These are phyloP conservation scores for Chelonia mydas DNA, from an alignment of 2,797 vertebrate genomes.

Conservation along the genomic window DNA sequence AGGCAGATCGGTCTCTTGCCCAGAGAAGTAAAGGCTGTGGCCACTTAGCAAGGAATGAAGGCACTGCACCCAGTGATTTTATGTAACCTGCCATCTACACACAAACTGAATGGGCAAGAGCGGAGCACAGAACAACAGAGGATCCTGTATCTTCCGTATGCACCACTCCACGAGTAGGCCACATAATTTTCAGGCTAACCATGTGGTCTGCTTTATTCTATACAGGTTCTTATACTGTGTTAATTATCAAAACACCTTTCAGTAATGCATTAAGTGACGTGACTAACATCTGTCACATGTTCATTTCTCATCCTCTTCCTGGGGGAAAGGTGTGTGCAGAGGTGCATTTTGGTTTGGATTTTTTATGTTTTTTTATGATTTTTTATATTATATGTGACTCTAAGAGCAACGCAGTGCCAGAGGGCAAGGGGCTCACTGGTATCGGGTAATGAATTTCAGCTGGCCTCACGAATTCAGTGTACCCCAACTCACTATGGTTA, in stretches of 20 bases:
- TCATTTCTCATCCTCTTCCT: accelerated
- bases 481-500: neutral
- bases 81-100: accelerated
- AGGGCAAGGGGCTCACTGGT: neutral
- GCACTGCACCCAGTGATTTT: accelerated
- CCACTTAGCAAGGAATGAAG: neutral
- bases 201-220: accelerated
- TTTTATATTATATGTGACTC: too few species aligned
- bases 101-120: neutral
- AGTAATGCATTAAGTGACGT: accelerated
- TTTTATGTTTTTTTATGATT: too few species aligned
- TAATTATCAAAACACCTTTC: accelerated
- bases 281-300: neutral
- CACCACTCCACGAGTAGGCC: neutral
- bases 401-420: neutral
- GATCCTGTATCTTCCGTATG: neutral
- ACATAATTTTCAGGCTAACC: neutral
- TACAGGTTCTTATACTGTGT: accelerated
- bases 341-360: neutral
- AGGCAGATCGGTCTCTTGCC: neutral
- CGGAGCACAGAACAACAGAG: neutral
- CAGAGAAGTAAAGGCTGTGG: accelerated
- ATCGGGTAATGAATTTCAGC: neutral
- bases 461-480: neutral
- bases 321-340: accelerated